phyloP scores from a whole-genome alignment of 2,888 invertebrate genomes.

The Chloromyia formosa region DNA sequence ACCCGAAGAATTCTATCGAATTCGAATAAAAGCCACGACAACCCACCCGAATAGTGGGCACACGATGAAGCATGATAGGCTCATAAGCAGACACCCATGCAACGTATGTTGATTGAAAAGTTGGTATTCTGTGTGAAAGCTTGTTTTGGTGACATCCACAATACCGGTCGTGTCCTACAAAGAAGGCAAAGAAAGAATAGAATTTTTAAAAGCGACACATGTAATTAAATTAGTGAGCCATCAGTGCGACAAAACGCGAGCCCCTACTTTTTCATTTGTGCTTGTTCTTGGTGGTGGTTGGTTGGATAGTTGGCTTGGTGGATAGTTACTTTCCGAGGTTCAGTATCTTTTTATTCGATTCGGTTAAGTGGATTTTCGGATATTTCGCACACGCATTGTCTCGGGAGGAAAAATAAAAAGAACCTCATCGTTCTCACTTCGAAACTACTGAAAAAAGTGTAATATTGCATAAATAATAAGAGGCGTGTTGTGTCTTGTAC shows the following conservation, averaged over 20 bases:
- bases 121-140: constrained; percentile 13
- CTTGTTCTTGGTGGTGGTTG: not conserved
- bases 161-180: constrained; percentile 10
- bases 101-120: constrained; percentile 12
- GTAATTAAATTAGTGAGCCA: constrained; percentile 34
- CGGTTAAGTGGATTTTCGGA: too few relatives aligned
- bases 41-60: constrained; percentile 18
- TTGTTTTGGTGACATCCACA: constrained; percentile 15
- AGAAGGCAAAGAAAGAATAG: constrained; percentile 12
- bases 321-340: too few relatives aligned
- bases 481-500: constrained; percentile 8
- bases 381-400: too few relatives aligned
- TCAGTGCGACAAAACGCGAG: not conserved
- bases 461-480: too few relatives aligned
- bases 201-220: constrained; percentile 16
- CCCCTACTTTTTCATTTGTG: not conserved
- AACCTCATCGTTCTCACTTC: too few relatives aligned
- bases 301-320: not conserved
- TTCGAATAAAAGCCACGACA: constrained; percentile 21
- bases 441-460: too few relatives aligned
- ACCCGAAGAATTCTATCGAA: not conserved
- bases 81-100: not conserved
- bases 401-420: too few relatives aligned
- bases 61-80: not conserved
- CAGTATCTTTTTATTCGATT: too few relatives aligned